Percentiles rank a stretch among this genome's conserved stretches.
These are phyloP conservation scores for Tribolium castaneum DNA, from an alignment of 1,140 invertebrate species.

Conservation along the genomic window DNA sequence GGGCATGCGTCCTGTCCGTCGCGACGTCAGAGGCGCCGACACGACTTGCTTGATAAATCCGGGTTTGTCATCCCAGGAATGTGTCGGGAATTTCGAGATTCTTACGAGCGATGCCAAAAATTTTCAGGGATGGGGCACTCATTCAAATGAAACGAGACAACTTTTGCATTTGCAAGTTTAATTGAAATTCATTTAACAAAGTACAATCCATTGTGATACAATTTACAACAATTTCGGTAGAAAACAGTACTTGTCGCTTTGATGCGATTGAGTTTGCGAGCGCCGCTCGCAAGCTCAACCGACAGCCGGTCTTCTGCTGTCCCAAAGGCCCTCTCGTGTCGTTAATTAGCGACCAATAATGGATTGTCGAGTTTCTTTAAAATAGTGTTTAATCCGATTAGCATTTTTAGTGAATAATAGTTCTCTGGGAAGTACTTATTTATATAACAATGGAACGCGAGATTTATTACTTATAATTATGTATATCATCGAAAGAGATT, in stretches of 20 bases:
- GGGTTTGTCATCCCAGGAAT: constrained; percentile 1
- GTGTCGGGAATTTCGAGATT: not conserved
- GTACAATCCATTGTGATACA: constrained; percentile 64
- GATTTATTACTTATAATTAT: constrained; percentile 55
- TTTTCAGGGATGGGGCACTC: not conserved
- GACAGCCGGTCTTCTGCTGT: constrained; percentile 37
- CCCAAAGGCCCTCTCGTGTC: constrained; percentile 28
- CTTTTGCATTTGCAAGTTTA: constrained; percentile 54
- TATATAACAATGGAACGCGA: constrained; percentile 56
- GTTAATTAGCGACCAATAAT: constrained; percentile 52
- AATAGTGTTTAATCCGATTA: constrained; percentile 50
- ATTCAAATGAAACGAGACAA: not conserved
- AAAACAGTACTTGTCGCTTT: constrained; percentile 57
- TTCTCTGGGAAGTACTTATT: constrained; percentile 53
- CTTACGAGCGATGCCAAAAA: constrained; percentile 5
- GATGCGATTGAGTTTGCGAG: constrained; percentile 48
- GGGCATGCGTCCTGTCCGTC: constrained; percentile 8
- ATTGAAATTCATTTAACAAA: constrained; percentile 64
- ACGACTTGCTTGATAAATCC: not conserved
- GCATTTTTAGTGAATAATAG: constrained; percentile 51
- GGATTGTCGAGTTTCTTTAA: constrained; percentile 54
- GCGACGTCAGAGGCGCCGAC: constrained; percentile 31
- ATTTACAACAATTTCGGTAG: constrained; percentile 62
- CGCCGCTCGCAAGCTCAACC: constrained; percentile 39
- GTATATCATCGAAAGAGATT: constrained; percentile 59